phyloP scores from a whole-genome alignment of 2,888 invertebrate species.

The Idaea aversata region DNA sequence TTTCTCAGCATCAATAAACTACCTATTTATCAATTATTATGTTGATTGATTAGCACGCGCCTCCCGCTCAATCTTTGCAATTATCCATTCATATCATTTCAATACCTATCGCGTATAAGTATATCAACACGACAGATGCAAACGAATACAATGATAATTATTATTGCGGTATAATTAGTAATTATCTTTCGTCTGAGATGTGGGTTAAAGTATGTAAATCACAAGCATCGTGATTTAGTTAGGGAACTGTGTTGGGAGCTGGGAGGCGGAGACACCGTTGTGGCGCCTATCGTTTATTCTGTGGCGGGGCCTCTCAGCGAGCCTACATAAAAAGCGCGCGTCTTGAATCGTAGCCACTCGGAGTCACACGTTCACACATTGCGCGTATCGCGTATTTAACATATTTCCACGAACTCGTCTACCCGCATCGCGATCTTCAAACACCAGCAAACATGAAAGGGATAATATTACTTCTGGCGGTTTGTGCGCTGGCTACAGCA shows the following conservation, averaged over 20 bases:
- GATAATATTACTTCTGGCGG: conserved; percentile 43
- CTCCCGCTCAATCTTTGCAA: background rate
- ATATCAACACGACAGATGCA: background rate
- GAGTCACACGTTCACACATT: conserved; percentile 13
- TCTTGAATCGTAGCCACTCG: conserved; percentile 32
- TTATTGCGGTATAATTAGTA: background rate
- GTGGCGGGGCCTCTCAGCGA: conserved; percentile 13
- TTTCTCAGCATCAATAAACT: background rate
- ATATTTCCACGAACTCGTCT: conserved; percentile 4
- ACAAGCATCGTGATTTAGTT: background rate
- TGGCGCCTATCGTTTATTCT: background rate
- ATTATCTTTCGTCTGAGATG: background rate
- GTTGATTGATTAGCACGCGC: background rate
- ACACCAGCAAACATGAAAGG: conserved; percentile 44
- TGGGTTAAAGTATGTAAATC: background rate
- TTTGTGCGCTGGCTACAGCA: conserved; percentile 48
- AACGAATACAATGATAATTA: background rate
- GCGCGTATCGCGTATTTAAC: conserved; percentile 1
- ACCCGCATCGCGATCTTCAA: conserved; percentile 6
- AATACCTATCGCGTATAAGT: background rate
- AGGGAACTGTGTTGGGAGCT: background rate
- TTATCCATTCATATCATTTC: background rate
- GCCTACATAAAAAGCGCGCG: conserved; percentile 16
- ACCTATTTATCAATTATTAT: background rate
- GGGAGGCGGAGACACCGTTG: background rate